Conservation (phyloP, 2,888 invertebrate genomes). For the Limnephilus rhombicus region DNA sequence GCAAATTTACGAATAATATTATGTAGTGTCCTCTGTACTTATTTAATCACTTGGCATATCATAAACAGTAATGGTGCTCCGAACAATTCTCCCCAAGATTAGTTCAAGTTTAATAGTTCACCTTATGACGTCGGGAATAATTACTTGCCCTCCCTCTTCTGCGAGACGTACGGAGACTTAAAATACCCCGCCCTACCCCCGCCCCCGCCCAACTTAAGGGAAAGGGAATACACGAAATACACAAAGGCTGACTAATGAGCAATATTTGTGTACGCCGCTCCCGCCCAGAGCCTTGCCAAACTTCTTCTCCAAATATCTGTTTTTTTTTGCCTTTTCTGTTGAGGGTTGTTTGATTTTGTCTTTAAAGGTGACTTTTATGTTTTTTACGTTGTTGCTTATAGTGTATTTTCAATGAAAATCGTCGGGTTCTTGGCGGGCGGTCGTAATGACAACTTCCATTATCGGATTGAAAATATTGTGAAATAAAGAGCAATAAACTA, state of each 20-base stretch:
- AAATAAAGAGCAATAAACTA: too few relatives aligned
- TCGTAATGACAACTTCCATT: not conserved
- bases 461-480: not conserved
- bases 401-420: not conserved
- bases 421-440: not conserved
- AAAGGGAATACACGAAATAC: constrained; percentile 15
- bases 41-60: constrained; percentile 36
- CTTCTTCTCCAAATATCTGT: constrained; percentile 39
- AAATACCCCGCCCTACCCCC: constrained; percentile 4
- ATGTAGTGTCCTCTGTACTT: not conserved
- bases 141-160: constrained; percentile 47
- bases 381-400: not conserved
- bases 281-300: constrained; percentile 42
- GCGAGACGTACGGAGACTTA: constrained; percentile 13
- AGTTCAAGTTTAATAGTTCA: constrained; percentile 64
- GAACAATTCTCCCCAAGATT: constrained; percentile 52
- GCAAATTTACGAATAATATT: not conserved
- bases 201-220: not conserved
- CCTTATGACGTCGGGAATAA: constrained; percentile 60
- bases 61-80: constrained; percentile 56
- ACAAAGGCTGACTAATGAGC: constrained; percentile 65
- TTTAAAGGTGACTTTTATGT: not conserved
- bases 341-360: not conserved
- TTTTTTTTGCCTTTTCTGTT: constrained; percentile 6
- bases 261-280: constrained; percentile 63